Conservation (phyloP, 2,797 vertebrate species). For the Pelodytes ibericus region DNA sequence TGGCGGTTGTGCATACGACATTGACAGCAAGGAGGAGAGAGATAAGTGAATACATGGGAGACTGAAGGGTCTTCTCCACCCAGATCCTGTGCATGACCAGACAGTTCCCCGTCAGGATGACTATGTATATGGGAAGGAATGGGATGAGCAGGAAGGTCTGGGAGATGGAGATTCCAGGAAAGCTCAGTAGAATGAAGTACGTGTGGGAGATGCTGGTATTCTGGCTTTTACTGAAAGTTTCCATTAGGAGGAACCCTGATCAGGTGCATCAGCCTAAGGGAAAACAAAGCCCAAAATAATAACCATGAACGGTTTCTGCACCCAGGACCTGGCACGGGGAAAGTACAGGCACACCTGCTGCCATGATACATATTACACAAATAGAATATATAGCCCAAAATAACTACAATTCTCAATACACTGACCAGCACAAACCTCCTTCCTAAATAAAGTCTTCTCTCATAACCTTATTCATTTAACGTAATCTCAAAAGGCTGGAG, state of each 20-base stretch:
- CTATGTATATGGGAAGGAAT: constrained; percentile 58
- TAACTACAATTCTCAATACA: too few species aligned
- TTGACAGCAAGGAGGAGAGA: constrained; percentile 53
- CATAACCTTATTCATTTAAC: too few species aligned
- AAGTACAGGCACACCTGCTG: too few species aligned
- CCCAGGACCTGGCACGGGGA: too few species aligned
- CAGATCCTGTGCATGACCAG: constrained; percentile 42
- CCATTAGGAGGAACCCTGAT: background rate
- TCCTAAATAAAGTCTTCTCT: too few species aligned
- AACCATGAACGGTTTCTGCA: too few species aligned
- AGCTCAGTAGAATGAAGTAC: constrained; percentile 59
- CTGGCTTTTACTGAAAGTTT: background rate
- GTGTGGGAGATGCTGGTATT: constrained; percentile 51
- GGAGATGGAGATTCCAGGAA: constrained; percentile 52
- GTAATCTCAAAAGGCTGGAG: too few species aligned
- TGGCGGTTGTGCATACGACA: constrained; percentile 13
- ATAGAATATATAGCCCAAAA: too few species aligned
- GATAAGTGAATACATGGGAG: constrained; percentile 57
- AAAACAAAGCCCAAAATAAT: too few species aligned
- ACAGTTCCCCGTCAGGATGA: constrained; percentile 33
- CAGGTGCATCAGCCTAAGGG: too few species aligned
- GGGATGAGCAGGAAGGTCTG: constrained; percentile 38
- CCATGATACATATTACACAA: too few species aligned
- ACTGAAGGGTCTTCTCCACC: constrained; percentile 43
- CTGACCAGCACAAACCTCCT: too few species aligned